Evolutionary conservation across 2,888 invertebrate genomes (phyloP).

Genomic region (Agonopterix arenella): DNA sequence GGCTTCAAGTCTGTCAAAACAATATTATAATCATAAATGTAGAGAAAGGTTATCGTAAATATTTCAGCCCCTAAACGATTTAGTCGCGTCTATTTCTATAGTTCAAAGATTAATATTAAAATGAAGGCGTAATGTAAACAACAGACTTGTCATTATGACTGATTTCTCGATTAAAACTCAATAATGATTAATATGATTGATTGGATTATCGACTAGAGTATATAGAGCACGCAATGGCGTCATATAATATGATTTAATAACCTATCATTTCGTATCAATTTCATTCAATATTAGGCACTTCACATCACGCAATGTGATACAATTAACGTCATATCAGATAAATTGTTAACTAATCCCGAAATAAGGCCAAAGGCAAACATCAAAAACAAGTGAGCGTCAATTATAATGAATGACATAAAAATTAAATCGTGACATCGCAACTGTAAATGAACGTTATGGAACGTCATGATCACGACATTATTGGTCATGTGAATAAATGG

Average conservation of each 20-base stretch:
- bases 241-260: neutral
- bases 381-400: neutral
- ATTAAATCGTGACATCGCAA: slow-evolving; percentile 1
- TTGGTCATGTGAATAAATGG: neutral
- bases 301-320: neutral
- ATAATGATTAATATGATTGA: neutral
- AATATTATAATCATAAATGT: no score
- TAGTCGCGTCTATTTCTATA: no score
- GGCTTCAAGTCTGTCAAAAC: no score
- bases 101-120: no score
- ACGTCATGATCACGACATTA: neutral
- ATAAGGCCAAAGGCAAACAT: neutral
- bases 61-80: no score
- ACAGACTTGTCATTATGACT: neutral
- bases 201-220: neutral
- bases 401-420: neutral
- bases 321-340: neutral
- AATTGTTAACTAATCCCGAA: neutral
- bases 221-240: slow-evolving; percentile 3
- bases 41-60: no score
- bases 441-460: neutral
- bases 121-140: no score
- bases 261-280: neutral
- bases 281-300: neutral
- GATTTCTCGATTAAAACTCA: neutral